Percentiles rank a stretch among this genome's conserved stretches.
phyloP scores from a whole-genome alignment of 2,113 vertebrate species.

The Panthera leo region DNA sequence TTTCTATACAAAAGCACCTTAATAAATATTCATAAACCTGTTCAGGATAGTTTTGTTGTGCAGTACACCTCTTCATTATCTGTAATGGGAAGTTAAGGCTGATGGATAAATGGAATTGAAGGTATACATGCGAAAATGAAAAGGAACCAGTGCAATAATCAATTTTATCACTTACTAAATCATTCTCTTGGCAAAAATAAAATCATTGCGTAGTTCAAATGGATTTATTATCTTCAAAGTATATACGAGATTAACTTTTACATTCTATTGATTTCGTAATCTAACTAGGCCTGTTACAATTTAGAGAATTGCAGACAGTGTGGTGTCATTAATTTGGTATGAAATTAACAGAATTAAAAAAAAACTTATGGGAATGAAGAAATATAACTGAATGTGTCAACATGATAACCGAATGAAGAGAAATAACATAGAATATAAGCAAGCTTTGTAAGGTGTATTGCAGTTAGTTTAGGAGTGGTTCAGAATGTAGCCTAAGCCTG shows the following conservation, averaged over 20 bases:
- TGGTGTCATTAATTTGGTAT: neutral
- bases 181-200: neutral
- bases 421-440: neutral
- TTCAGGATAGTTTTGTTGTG: neutral
- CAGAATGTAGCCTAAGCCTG: neutral
- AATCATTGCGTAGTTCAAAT: neutral
- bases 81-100: neutral
- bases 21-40: neutral
- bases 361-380: neutral
- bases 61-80: neutral
- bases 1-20: conserved; percentile 6
- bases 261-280: neutral
- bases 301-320: neutral
- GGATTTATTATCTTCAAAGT: neutral
- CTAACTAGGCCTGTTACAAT: neutral
- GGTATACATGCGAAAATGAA: neutral
- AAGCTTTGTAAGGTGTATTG: neutral
- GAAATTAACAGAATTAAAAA: neutral
- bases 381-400: neutral
- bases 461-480: neutral
- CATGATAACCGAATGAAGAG: neutral
- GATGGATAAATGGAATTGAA: neutral
- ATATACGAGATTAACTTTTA: neutral
- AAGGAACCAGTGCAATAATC: neutral
- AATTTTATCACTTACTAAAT: conserved; percentile 29